Evolutionary conservation across 2,113 vertebrate species (phyloP).

Genomic region (Pteropus alecto): DNA sequence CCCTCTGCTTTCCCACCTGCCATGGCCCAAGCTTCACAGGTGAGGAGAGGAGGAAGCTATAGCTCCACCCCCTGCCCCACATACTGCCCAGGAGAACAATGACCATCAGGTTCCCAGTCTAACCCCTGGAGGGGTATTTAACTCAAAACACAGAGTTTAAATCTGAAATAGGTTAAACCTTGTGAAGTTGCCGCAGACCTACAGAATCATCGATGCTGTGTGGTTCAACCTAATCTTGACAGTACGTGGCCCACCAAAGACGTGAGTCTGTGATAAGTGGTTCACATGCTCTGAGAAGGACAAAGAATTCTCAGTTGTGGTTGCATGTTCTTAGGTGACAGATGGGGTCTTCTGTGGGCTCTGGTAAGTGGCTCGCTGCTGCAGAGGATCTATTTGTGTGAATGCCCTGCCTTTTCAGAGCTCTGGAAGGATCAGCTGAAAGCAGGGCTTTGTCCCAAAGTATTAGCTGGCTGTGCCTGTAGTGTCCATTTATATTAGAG

Average conservation of each 20-base stretch:
- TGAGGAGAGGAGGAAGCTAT: background rate
- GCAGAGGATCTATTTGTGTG: background rate
- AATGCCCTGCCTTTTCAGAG: background rate
- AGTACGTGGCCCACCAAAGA: background rate
- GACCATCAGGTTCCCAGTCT: background rate
- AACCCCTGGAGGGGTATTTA: background rate
- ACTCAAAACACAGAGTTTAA: background rate
- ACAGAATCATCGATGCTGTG: background rate
- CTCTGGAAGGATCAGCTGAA: background rate
- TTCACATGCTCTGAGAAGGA: background rate
- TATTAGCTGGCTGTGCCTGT: background rate
- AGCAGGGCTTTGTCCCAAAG: background rate
- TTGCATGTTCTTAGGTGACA: background rate
- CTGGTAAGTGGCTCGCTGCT: background rate
- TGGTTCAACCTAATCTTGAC: background rate
- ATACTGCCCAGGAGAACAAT: background rate
- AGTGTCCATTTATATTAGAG: background rate
- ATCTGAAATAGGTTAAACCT: background rate
- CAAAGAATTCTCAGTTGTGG: background rate
- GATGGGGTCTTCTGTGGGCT: background rate
- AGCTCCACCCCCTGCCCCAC: background rate
- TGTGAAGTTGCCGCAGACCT: background rate
- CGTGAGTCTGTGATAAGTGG: background rate
- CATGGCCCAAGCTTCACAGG: accelerated
- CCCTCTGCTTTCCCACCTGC: accelerated